A percentile compares a stretch with the other conserved stretches of the same genome.
Conservation (phyloP, 2,113 vertebrate genomes). For the Lutjanus erythropterus region DNA sequence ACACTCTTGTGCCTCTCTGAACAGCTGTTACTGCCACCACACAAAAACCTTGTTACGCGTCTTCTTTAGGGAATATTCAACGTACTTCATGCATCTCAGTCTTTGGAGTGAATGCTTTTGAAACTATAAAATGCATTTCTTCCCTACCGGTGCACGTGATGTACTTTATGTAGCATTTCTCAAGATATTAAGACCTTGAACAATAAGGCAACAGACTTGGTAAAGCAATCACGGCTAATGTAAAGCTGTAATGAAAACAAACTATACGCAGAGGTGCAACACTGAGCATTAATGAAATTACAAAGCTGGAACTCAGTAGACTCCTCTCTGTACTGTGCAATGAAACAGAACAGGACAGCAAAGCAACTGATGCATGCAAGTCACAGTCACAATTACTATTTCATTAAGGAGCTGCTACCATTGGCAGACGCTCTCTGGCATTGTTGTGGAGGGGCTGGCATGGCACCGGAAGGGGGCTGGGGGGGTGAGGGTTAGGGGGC, state of each 20-base stretch:
- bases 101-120: background rate
- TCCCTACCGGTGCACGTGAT: background rate
- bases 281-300: slow-evolving; percentile 74
- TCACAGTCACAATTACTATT: slow-evolving; percentile 84
- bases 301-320: slow-evolving; percentile 62
- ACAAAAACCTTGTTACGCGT: slow-evolving; percentile 40
- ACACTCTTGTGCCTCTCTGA: slow-evolving; percentile 57
- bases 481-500: slow-evolving; percentile 19
- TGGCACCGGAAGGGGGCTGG: slow-evolving; percentile 53
- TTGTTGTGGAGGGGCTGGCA: slow-evolving; percentile 69
- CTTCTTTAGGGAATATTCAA: slow-evolving; percentile 54
- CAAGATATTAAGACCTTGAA: slow-evolving; percentile 37
- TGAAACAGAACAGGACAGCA: slow-evolving; percentile 72
- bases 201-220: slow-evolving; percentile 26
- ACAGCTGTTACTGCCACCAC: slow-evolving; percentile 54
- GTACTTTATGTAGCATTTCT: slow-evolving; percentile 1
- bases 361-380: slow-evolving; percentile 73
- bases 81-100: slow-evolving; percentile 30
- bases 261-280: slow-evolving; percentile 63
- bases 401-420: slow-evolving; percentile 78
- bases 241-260: slow-evolving; percentile 74
- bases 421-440: slow-evolving; percentile 73
- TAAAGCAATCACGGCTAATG: slow-evolving; percentile 55
- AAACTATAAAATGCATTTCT: slow-evolving; percentile 12
- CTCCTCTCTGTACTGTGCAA: slow-evolving; percentile 66